phyloP scores from a whole-genome alignment of 2,797 vertebrate species.

The Menidia menidia region DNA sequence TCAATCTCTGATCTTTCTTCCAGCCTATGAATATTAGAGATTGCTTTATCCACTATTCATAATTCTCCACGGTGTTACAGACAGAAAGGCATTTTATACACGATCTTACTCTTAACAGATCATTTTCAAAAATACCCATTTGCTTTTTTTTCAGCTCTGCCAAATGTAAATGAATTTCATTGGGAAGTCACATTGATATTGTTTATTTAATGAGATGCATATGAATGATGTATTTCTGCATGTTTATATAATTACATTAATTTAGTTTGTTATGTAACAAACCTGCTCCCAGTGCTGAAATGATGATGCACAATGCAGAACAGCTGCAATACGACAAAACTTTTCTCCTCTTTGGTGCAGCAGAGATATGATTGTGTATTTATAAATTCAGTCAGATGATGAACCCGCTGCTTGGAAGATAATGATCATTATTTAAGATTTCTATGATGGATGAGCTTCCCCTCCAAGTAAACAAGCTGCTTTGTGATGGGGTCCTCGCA shows the following conservation, averaged over 20 bases:
- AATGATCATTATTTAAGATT: conserved; percentile 24
- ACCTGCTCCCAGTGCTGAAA: conserved; percentile 31
- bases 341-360: conserved; percentile 15
- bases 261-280: conserved; percentile 42
- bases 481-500: conserved; percentile 1
- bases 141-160: neutral
- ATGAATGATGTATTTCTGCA: neutral
- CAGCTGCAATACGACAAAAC: conserved; percentile 36
- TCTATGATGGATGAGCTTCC: conserved; percentile 16
- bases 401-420: conserved; percentile 36
- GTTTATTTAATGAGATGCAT: neutral
- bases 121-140: neutral
- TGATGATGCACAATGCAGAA: conserved; percentile 36
- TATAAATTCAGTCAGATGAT: conserved; percentile 13
- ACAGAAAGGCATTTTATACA: conserved; percentile 6
- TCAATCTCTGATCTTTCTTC: conserved; percentile 1
- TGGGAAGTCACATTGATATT: neutral
- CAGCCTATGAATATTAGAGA: conserved; percentile 7
- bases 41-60: conserved; percentile 18
- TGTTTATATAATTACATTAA: conserved; percentile 20
- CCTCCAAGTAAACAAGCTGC: conserved; percentile 20
- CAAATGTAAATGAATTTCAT: neutral
- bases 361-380: conserved; percentile 9
- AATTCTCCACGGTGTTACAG: conserved; percentile 5
- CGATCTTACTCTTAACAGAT: conserved; percentile 16